Evolutionary conservation across 2,888 invertebrate genomes (phyloP).

Genomic region (Diachrysia chrysitis): DNA sequence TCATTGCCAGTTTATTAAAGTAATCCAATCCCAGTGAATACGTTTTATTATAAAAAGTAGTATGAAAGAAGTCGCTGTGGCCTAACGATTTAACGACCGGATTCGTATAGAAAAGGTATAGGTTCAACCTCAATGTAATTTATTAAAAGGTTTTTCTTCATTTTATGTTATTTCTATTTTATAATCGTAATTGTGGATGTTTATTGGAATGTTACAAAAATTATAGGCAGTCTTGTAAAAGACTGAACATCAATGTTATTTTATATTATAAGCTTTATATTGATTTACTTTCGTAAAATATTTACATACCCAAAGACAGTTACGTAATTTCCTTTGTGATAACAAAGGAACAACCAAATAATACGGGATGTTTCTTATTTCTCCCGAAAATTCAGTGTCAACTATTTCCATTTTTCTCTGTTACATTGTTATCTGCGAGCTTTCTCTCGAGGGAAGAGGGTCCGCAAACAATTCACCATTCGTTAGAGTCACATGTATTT

Average conservation of each 20-base stretch:
- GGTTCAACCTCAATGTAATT: too few relatives aligned
- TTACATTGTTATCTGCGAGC: slow-evolving; percentile 53
- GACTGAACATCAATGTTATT: not conserved
- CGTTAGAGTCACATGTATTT: slow-evolving; percentile 58
- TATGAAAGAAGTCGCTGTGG: not conserved
- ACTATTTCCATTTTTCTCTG: slow-evolving; percentile 60
- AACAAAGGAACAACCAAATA: slow-evolving; percentile 46
- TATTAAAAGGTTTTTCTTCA: too few relatives aligned
- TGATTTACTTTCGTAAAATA: not conserved
- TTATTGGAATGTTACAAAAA: too few relatives aligned
- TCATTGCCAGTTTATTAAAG: not conserved
- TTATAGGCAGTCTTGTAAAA: too few relatives aligned
- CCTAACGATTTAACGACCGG: not conserved
- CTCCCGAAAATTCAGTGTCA: slow-evolving; percentile 53
- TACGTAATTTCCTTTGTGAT: slow-evolving; percentile 28
- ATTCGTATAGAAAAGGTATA: not conserved
- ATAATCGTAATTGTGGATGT: too few relatives aligned
- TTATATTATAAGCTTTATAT: not conserved
- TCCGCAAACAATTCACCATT: slow-evolving; percentile 55
- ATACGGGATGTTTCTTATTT: slow-evolving; percentile 49
- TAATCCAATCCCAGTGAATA: not conserved
- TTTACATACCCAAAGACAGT: slow-evolving; percentile 16
- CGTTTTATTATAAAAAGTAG: not conserved
- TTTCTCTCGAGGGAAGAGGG: slow-evolving; percentile 45
- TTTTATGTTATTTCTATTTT: too few relatives aligned